These are phyloP conservation scores for Hedychridium roseum DNA, from an alignment of 2,888 invertebrate genomes.

Conservation along the genomic window DNA sequence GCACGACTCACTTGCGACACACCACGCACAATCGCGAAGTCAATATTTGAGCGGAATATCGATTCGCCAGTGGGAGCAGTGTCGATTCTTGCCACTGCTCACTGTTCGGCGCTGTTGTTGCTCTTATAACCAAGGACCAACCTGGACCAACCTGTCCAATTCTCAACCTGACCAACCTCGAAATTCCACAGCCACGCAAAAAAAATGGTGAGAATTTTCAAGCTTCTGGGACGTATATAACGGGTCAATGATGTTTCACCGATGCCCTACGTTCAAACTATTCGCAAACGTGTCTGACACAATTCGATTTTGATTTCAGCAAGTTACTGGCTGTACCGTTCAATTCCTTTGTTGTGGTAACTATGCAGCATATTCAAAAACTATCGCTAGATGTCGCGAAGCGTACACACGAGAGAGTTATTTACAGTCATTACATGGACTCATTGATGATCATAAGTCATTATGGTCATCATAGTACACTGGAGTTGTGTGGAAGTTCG, in stretches of 20 bases:
- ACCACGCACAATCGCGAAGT: slow-evolving; percentile 53
- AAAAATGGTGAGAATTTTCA: not conserved
- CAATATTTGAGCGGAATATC: slow-evolving; percentile 63
- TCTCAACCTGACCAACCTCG: not conserved
- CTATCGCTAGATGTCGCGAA: too few species aligned
- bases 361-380: too few species aligned
- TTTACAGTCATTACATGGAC: too few species aligned
- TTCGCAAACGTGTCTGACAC: too few species aligned
- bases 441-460: too few species aligned
- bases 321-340: too few species aligned
- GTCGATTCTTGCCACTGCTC: slow-evolving; percentile 34
- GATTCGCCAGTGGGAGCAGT: slow-evolving; percentile 55
- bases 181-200: not conserved
- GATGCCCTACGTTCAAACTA: not conserved
- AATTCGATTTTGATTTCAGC: too few species aligned
- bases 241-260: not conserved
- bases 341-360: too few species aligned
- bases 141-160: not conserved
- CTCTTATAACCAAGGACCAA: not conserved
- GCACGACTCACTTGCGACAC: slow-evolving; percentile 47
- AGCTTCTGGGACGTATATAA: not conserved
- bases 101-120: slow-evolving; percentile 7
- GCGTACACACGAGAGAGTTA: too few species aligned
- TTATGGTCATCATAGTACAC: too few species aligned
- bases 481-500: too few species aligned